Evolutionary conservation across 2,113 vertebrate genomes (phyloP).

Genomic region (Brachionichthys hirsutus): DNA sequence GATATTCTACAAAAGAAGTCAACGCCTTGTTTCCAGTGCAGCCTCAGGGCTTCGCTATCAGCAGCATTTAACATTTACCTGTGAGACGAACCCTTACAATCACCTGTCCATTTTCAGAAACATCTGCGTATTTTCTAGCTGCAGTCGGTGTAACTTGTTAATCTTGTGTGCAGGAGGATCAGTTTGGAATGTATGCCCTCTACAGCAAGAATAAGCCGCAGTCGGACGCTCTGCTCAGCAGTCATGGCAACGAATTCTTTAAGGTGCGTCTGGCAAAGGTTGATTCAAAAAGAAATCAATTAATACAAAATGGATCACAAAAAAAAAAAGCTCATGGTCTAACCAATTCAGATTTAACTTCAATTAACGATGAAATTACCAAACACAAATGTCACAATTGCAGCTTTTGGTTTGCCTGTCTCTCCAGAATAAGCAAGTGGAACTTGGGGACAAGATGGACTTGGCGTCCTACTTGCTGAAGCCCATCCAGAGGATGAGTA

Average conservation of each 20-base stretch:
- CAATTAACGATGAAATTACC: no score
- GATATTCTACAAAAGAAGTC: not conserved
- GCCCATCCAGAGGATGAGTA: slow-evolving; percentile 97
- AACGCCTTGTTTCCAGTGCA: not conserved
- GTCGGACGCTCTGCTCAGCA: slow-evolving; percentile 81
- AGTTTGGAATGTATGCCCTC: slow-evolving; percentile 86
- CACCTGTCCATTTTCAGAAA: slow-evolving; percentile 3
- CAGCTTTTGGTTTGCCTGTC: not conserved
- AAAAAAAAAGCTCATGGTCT: no score
- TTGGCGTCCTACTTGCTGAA: slow-evolving; percentile 94
- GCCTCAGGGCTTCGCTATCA: slow-evolving; percentile 7
- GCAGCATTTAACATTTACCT: not conserved
- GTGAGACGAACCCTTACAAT: slow-evolving; percentile 5
- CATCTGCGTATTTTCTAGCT: slow-evolving; percentile 26
- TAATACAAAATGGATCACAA: no score
- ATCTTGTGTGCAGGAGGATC: slow-evolving; percentile 80
- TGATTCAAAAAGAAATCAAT: no score
- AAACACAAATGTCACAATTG: no score
- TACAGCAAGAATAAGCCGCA: slow-evolving; percentile 90
- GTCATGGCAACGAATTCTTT: slow-evolving; percentile 84
- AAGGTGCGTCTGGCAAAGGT: slow-evolving; percentile 71
- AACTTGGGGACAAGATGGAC: slow-evolving; percentile 93
- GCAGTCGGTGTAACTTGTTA: slow-evolving; percentile 58
- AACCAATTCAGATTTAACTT: no score
- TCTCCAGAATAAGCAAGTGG: slow-evolving; percentile 87